Percentiles rank a stretch among this genome's conserved stretches.
phyloP scores from a whole-genome alignment of 2,888 invertebrate species.

The Drosophila colorata region DNA sequence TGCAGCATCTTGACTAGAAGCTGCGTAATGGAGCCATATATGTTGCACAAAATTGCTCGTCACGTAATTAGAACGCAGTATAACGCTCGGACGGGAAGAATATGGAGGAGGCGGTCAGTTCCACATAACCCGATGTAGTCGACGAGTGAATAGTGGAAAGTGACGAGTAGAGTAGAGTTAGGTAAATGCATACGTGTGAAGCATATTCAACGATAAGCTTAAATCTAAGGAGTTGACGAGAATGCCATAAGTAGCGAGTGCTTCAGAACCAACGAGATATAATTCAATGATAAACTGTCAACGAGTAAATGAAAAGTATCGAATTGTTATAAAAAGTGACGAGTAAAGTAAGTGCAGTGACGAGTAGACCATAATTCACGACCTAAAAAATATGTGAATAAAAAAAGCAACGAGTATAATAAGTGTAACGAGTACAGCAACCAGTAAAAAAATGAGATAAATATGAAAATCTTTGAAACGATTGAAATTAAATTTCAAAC shows the following conservation, averaged over 20 bases:
- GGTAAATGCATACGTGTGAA: too few relatives aligned
- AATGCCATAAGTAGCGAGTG: too few relatives aligned
- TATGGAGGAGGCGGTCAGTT: background rate
- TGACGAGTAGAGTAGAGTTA: background rate
- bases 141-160: constrained; percentile 2
- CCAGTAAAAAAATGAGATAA: background rate
- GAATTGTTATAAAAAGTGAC: background rate
- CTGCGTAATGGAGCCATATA: constrained; percentile 49
- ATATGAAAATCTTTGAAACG: too few relatives aligned
- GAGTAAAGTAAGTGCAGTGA: background rate
- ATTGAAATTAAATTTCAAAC: background rate
- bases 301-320: too few relatives aligned
- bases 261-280: too few relatives aligned
- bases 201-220: background rate
- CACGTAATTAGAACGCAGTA: constrained; percentile 49
- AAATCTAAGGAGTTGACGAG: too few relatives aligned
- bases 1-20: constrained; percentile 52
- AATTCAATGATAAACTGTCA: too few relatives aligned
- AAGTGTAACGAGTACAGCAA: too few relatives aligned
- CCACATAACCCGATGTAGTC: background rate
- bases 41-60: constrained; percentile 33
- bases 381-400: too few relatives aligned
- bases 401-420: background rate
- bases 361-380: too few relatives aligned
- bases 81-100: constrained; percentile 3